Conservation (phyloP, 2,888 invertebrate species). For the Polymixis lichenea region DNA sequence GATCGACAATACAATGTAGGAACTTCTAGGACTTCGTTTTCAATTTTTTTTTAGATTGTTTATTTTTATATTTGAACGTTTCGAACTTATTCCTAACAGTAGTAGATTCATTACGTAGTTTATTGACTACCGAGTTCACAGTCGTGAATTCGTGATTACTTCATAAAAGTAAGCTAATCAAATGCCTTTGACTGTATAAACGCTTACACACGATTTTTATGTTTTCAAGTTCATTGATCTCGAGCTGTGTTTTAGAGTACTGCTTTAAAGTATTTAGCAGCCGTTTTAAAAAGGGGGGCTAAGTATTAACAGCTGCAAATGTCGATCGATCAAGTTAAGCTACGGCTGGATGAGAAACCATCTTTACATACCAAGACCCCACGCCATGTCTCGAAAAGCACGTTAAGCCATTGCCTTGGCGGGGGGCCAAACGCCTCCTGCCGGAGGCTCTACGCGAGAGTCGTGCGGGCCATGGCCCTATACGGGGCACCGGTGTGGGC, state of each 20-base stretch:
- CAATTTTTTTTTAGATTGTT: too few relatives aligned
- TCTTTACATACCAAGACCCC: too few relatives aligned
- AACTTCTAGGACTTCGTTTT: not conserved
- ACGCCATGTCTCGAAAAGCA: too few relatives aligned
- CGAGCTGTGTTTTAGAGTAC: not conserved
- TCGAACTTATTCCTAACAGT: not conserved
- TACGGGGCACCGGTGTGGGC: too few relatives aligned
- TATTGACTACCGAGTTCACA: constrained; percentile 35
- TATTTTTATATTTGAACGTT: not conserved
- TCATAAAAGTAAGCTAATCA: constrained; percentile 42
- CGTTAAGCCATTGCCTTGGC: too few relatives aligned
- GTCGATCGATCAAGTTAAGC: too few relatives aligned
- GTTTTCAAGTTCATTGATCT: constrained; percentile 42
- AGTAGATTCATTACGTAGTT: not conserved
- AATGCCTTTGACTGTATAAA: constrained; percentile 42
- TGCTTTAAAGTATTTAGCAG: not conserved
- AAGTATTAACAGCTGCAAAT: too few relatives aligned
- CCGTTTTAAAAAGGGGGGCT: not conserved
- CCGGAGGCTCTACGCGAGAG: too few relatives aligned
- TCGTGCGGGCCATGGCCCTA: too few relatives aligned
- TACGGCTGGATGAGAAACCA: too few relatives aligned
- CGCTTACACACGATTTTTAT: constrained; percentile 41
- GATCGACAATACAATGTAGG: not conserved
- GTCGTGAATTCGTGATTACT: constrained; percentile 55
- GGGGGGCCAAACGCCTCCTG: too few relatives aligned